Conservation (phyloP, 2,888 invertebrate species). For the Drosophila paranaensis region DNA sequence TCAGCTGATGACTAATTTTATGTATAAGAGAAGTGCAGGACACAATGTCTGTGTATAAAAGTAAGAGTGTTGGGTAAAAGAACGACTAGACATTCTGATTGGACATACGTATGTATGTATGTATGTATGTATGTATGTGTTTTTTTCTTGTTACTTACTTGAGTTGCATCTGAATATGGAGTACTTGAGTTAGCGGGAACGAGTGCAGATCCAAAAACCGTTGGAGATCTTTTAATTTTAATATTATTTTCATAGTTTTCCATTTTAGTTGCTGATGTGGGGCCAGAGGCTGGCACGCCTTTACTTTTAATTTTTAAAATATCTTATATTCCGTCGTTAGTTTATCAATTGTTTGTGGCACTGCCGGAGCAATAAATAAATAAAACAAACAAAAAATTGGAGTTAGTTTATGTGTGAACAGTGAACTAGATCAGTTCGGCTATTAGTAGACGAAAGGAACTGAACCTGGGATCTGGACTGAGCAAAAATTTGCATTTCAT, state of each 20-base stretch:
- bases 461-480: conserved; percentile 57
- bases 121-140: background rate
- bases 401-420: conserved; percentile 21
- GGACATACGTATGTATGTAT: background rate
- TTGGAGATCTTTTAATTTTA: conserved; percentile 62
- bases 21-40: background rate
- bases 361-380: conserved; percentile 8
- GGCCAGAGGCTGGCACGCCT: conserved; percentile 48
- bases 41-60: background rate
- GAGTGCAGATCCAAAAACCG: conserved; percentile 94
- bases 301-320: conserved; percentile 24
- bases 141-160: conserved; percentile 89
- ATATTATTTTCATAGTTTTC: conserved; percentile 50
- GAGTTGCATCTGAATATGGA: conserved; percentile 99
- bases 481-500: conserved; percentile 67
- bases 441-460: conserved; percentile 61
- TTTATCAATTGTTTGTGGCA: background rate
- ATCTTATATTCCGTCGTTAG: conserved; percentile 19
- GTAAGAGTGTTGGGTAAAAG: background rate
- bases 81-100: background rate
- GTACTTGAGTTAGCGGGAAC: conserved; percentile 96
- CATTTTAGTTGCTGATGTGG: conserved; percentile 32
- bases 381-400: conserved; percentile 19
- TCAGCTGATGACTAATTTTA: too few species aligned
- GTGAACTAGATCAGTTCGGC: conserved; percentile 36